Conservation (phyloP, 1,140 invertebrate species). For the Conopomorpha cramerella region DNA sequence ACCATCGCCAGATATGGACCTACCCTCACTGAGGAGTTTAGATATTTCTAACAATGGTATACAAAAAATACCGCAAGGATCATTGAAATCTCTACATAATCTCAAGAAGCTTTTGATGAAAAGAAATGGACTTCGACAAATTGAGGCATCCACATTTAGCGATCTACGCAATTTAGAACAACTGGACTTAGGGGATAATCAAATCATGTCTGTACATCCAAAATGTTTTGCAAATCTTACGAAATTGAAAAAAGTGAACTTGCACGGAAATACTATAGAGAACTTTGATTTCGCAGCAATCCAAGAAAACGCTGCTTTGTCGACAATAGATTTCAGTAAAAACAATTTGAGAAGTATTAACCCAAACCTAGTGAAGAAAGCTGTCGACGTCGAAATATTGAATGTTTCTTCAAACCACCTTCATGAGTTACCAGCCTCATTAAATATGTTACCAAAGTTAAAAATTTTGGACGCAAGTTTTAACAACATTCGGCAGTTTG, state of each 20-base stretch:
- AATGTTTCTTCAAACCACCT: slow-evolving; percentile 81
- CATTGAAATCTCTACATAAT: slow-evolving; percentile 69
- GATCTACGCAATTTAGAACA: slow-evolving; percentile 74
- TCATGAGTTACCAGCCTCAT: slow-evolving; percentile 69
- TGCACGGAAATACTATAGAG: slow-evolving; percentile 78
- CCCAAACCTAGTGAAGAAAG: slow-evolving; percentile 66
- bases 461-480: slow-evolving; percentile 76
- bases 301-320: slow-evolving; percentile 66
- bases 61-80: slow-evolving; percentile 68
- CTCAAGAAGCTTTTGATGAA: slow-evolving; percentile 75
- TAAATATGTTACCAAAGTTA: slow-evolving; percentile 70
- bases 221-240: slow-evolving; percentile 68
- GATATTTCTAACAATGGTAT: slow-evolving; percentile 81
- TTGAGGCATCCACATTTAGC: slow-evolving; percentile 72
- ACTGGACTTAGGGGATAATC: slow-evolving; percentile 78
- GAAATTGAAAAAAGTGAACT: slow-evolving; percentile 69
- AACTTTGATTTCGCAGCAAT: slow-evolving; percentile 70
- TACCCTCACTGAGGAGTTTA: slow-evolving; percentile 72
- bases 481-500: slow-evolving; percentile 76
- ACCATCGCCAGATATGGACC: slow-evolving; percentile 68
- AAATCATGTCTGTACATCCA: slow-evolving; percentile 69
- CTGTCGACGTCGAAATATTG: slow-evolving; percentile 71
- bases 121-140: slow-evolving; percentile 73
- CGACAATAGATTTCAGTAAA: slow-evolving; percentile 73
- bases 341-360: slow-evolving; percentile 76